Evolutionary conservation across 2,888 invertebrate species (phyloP).

Genomic region (Perizoma affinitatum): DNA sequence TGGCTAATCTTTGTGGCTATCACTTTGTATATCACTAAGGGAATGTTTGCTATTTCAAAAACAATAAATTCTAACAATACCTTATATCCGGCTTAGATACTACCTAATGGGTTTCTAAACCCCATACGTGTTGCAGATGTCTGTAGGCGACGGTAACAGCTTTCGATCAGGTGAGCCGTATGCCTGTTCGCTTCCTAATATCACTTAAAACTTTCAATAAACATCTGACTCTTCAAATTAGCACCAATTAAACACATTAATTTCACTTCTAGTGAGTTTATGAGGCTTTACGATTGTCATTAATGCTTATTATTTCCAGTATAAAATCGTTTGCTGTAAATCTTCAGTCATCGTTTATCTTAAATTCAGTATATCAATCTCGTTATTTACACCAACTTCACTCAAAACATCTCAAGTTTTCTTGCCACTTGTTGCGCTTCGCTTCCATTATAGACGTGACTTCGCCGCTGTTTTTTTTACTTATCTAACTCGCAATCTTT

Average conservation of each 20-base stretch:
- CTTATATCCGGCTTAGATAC: slow-evolving; percentile 13
- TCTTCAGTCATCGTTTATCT: slow-evolving; percentile 34
- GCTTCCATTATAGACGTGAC: slow-evolving; percentile 70
- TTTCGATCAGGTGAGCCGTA: too few relatives aligned
- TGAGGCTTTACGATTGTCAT: slow-evolving; percentile 52
- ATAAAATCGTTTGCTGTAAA: slow-evolving; percentile 44
- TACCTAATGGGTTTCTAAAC: slow-evolving; percentile 22
- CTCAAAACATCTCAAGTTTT: slow-evolving; percentile 37
- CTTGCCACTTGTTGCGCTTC: slow-evolving; percentile 72
- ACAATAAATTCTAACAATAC: slow-evolving; percentile 12
- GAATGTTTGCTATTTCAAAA: neutral
- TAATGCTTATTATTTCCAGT: slow-evolving; percentile 41
- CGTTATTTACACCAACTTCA: slow-evolving; percentile 34
- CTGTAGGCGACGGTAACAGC: too few relatives aligned
- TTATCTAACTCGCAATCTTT: slow-evolving; percentile 69
- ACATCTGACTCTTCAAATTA: slow-evolving; percentile 40
- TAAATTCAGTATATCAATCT: slow-evolving; percentile 21
- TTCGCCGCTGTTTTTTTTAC: slow-evolving; percentile 68
- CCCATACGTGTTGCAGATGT: neutral
- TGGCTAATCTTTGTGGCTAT: slow-evolving; percentile 17
- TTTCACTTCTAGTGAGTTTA: slow-evolving; percentile 41
- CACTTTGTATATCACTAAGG: slow-evolving; percentile 1
- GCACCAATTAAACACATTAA: slow-evolving; percentile 52
- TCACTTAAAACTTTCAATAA: too few relatives aligned
- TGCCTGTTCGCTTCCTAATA: too few relatives aligned